Percentiles rank a stretch among this genome's conserved stretches.
These are phyloP conservation scores for Netelia virgata DNA, from an alignment of 2,888 invertebrate genomes.

Conservation along the genomic window DNA sequence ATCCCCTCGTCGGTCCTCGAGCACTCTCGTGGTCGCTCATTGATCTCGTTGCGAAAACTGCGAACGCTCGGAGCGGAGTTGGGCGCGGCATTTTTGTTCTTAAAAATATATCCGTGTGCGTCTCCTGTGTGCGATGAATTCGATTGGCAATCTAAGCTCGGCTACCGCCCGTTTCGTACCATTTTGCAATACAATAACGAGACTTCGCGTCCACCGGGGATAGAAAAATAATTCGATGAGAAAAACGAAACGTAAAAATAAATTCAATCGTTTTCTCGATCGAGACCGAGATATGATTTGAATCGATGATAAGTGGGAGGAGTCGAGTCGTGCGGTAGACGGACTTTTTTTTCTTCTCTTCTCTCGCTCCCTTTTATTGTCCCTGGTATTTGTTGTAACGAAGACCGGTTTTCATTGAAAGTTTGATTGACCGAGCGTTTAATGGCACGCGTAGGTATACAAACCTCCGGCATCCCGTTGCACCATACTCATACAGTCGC, in stretches of 20 bases:
- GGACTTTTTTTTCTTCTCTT: neutral
- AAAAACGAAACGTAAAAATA: slow-evolving; percentile 12
- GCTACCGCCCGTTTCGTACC: slow-evolving; percentile 18
- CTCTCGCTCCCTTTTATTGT: slow-evolving; percentile 31
- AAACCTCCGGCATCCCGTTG: slow-evolving; percentile 52
- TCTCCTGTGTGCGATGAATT: slow-evolving; percentile 29
- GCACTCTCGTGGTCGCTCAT: slow-evolving; percentile 32
- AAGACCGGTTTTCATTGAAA: slow-evolving; percentile 56
- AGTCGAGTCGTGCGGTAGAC: neutral
- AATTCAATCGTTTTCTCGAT: slow-evolving; percentile 32
- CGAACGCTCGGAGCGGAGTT: slow-evolving; percentile 38
- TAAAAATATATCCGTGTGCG: slow-evolving; percentile 20
- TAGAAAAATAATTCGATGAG: neutral
- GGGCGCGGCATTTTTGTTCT: slow-evolving; percentile 60
- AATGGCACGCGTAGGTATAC: slow-evolving; percentile 44
- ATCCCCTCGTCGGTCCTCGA: slow-evolving; percentile 47
- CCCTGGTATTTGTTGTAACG: slow-evolving; percentile 41
- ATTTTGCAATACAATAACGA: slow-evolving; percentile 61
- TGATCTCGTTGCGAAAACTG: slow-evolving; percentile 62
- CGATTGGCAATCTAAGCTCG: slow-evolving; percentile 40
- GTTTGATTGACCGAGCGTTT: slow-evolving; percentile 60
- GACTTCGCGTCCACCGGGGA: slow-evolving; percentile 16
- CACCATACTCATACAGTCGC: slow-evolving; percentile 34
- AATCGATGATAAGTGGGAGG: slow-evolving; percentile 33
- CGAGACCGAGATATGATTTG: slow-evolving; percentile 18